phyloP scores from a whole-genome alignment of 2,113 vertebrate genomes.

The Platichthys flesus region DNA sequence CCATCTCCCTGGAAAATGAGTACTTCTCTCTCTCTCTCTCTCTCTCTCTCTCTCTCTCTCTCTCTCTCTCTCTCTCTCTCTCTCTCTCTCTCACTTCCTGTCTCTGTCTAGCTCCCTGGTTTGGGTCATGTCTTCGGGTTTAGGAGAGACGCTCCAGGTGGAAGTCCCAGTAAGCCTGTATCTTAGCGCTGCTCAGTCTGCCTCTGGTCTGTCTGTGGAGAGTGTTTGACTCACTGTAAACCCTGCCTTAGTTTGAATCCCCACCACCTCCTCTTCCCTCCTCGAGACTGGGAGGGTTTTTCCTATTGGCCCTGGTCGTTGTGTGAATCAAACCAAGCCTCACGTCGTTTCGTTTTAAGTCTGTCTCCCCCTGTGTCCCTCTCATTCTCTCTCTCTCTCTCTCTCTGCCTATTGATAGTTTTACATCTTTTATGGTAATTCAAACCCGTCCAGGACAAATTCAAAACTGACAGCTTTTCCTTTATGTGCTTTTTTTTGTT shows the following conservation, averaged over 20 bases:
- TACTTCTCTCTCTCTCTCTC: slow-evolving; percentile 13
- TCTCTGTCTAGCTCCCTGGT: slow-evolving; percentile 6
- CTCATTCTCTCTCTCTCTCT: slow-evolving; percentile 34
- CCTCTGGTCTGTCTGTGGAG: slow-evolving; percentile 58
- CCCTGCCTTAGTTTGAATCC: slow-evolving; percentile 76
- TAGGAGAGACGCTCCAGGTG: slow-evolving; percentile 34
- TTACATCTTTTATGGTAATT: neutral
- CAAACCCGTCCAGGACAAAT: slow-evolving; percentile 16
- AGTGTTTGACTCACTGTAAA: slow-evolving; percentile 66
- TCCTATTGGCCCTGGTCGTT: slow-evolving; percentile 86
- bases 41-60: slow-evolving; percentile 14
- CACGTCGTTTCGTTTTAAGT: slow-evolving; percentile 53
- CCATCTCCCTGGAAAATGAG: slow-evolving; percentile 30
- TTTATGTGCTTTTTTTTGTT: slow-evolving; percentile 7
- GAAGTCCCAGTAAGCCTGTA: slow-evolving; percentile 48
- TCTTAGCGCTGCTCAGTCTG: slow-evolving; percentile 46
- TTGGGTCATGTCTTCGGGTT: slow-evolving; percentile 4
- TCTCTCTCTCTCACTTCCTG: slow-evolving; percentile 19
- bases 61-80: slow-evolving; percentile 18
- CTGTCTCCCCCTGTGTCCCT: slow-evolving; percentile 17
- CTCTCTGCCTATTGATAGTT: slow-evolving; percentile 35
- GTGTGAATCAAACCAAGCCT: slow-evolving; percentile 79
- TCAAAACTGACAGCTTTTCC: slow-evolving; percentile 24
- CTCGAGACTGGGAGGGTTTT: slow-evolving; percentile 81
- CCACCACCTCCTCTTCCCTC: slow-evolving; percentile 80